Conservation (phyloP, 2,113 vertebrate species). For the Caloenas nicobarica region DNA sequence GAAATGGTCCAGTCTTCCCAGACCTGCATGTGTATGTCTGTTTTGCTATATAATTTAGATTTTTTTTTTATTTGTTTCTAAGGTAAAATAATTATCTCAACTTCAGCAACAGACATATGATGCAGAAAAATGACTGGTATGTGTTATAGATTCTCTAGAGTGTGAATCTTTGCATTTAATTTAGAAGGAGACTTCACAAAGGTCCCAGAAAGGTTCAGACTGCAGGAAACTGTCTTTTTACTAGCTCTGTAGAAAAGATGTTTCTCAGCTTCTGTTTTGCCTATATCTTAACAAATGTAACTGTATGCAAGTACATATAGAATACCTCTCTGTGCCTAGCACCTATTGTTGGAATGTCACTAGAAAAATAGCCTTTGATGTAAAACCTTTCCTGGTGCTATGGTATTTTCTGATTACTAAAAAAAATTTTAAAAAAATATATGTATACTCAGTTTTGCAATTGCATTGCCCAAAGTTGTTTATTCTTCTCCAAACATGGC, state of each 20-base stretch:
- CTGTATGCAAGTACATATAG: background rate
- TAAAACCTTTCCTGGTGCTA: background rate
- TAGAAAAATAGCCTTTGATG: background rate
- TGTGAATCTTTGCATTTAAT: constrained; percentile 25
- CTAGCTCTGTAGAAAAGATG: background rate
- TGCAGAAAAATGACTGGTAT: constrained; percentile 55
- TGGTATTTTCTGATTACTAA: background rate
- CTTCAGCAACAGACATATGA: constrained; percentile 22
- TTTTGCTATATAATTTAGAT: background rate
- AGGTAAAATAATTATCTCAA: constrained; percentile 20
- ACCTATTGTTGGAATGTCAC: background rate
- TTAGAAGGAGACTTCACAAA: constrained; percentile 1
- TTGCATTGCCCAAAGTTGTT: background rate
- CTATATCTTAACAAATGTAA: background rate
- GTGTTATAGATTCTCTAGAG: constrained; percentile 27
- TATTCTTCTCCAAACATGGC: background rate
- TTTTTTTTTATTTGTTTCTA: background rate
- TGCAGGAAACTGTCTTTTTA: background rate
- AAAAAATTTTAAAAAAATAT: background rate
- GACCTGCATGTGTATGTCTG: background rate
- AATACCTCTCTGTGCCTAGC: background rate
- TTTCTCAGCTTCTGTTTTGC: background rate
- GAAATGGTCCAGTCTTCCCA: constrained; percentile 81
- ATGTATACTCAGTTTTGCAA: background rate
- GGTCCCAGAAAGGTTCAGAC: background rate